These are phyloP conservation scores for Thryonomys swinderianus DNA, from an alignment of 2,113 vertebrate genomes.

Conservation along the genomic window DNA sequence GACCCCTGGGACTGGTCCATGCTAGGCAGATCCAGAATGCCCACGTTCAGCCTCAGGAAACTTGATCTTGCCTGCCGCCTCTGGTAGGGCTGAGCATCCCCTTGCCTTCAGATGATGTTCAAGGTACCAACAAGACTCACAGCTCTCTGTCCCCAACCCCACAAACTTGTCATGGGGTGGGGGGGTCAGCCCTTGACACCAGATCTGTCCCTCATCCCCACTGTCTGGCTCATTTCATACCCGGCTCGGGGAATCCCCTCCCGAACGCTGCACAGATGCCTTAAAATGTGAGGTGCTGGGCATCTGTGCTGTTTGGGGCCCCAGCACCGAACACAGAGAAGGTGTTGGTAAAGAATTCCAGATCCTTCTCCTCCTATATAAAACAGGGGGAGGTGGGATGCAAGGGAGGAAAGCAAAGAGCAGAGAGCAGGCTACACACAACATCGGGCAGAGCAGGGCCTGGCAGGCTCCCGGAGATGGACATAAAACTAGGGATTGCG, in stretches of 20 bases:
- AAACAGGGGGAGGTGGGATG: background rate
- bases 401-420: constrained; percentile 16
- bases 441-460: background rate
- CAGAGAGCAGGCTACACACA: background rate
- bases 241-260: background rate
- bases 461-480: constrained; percentile 29
- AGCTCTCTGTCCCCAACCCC: background rate
- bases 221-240: background rate
- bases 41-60: background rate
- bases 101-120: background rate
- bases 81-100: background rate
- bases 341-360: constrained; percentile 44
- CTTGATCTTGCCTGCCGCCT: background rate
- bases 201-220: background rate
- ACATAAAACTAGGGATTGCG: constrained; percentile 67
- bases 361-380: constrained; percentile 25
- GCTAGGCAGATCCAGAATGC: background rate
- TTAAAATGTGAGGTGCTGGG: background rate
- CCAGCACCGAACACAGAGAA: constrained; percentile 7
- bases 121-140: background rate
- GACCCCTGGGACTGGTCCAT: background rate
- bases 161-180: background rate
- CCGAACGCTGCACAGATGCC: background rate
- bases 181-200: background rate
- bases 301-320: background rate